Percentiles rank a stretch among this genome's conserved stretches.
Conservation (phyloP, 2,888 invertebrate species). For the Eilema griseolum region DNA sequence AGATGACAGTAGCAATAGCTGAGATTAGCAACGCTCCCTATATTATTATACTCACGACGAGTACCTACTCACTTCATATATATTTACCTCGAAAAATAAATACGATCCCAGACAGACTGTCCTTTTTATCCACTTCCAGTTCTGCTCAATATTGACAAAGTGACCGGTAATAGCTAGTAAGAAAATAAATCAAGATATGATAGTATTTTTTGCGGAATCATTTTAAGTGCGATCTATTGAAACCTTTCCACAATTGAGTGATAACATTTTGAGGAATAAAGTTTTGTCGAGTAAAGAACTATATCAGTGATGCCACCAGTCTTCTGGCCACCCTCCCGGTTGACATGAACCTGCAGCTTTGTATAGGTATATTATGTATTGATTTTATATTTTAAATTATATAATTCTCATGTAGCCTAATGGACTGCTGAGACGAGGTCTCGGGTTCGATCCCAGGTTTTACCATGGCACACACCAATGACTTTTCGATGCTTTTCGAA, state of each 20-base stretch:
- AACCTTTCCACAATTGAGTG: constrained; percentile 4
- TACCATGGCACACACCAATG: too few relatives aligned
- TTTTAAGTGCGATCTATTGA: constrained; percentile 4
- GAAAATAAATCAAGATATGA: constrained; percentile 4
- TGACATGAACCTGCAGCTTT: too few relatives aligned
- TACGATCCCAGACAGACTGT: background rate
- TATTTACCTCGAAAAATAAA: background rate
- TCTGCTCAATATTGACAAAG: constrained; percentile 1
- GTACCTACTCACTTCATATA: background rate
- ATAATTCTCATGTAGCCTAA: too few relatives aligned
- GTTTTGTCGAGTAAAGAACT: background rate
- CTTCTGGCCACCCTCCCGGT: too few relatives aligned
- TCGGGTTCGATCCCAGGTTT: too few relatives aligned
- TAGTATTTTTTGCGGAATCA: background rate
- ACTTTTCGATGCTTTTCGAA: too few relatives aligned
- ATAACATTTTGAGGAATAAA: background rate
- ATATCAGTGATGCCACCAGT: too few relatives aligned
- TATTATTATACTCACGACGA: background rate
- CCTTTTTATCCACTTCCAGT: background rate
- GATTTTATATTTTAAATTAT: too few relatives aligned
- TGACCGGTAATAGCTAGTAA: constrained; percentile 1
- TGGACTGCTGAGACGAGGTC: too few relatives aligned
- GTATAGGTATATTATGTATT: too few relatives aligned
- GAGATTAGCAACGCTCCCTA: background rate
- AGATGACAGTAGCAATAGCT: too few relatives aligned